These are phyloP conservation scores for Campoplex capitator DNA, from an alignment of 2,888 invertebrate genomes.

Conservation along the genomic window DNA sequence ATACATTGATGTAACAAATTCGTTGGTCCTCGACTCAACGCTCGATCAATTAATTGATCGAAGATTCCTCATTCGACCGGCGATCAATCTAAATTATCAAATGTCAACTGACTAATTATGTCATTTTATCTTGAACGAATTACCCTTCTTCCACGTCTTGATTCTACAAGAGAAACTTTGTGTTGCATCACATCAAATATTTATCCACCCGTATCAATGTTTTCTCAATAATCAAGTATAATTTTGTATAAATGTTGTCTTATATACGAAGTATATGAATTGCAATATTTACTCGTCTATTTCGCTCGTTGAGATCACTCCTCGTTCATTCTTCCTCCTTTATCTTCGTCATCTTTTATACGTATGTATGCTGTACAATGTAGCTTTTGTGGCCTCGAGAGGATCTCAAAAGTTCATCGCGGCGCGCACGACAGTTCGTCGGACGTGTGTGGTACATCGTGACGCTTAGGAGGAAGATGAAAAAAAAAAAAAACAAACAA, in stretches of 20 bases:
- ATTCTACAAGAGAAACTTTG: neutral
- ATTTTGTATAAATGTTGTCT: slow-evolving; percentile 6
- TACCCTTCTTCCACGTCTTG: neutral
- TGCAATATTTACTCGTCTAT: slow-evolving; percentile 40
- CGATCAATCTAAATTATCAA: slow-evolving; percentile 28
- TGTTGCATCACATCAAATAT: slow-evolving; percentile 3
- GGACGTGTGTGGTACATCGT: slow-evolving; percentile 57
- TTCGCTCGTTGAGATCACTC: slow-evolving; percentile 22
- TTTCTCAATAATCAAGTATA: neutral
- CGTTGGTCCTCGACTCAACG: neutral
- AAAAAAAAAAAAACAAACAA: neutral
- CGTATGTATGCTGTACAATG: slow-evolving; percentile 29
- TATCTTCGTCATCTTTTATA: slow-evolving; percentile 14
- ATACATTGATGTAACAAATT: neutral
- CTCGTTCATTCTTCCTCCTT: slow-evolving; percentile 2
- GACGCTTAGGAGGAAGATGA: slow-evolving; percentile 37
- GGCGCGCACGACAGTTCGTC: slow-evolving; percentile 45
- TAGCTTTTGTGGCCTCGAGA: slow-evolving; percentile 56
- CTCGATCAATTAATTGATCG: slow-evolving; percentile 14
- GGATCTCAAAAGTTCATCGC: slow-evolving; percentile 62
- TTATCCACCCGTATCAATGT: slow-evolving; percentile 23
- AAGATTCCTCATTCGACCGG: neutral
- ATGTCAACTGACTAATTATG: slow-evolving; percentile 4
- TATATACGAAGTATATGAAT: slow-evolving; percentile 4
- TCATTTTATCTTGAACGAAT: neutral